Evolutionary conservation across 2,113 vertebrate species (phyloP).

Genomic region (Actinemys pallida): DNA sequence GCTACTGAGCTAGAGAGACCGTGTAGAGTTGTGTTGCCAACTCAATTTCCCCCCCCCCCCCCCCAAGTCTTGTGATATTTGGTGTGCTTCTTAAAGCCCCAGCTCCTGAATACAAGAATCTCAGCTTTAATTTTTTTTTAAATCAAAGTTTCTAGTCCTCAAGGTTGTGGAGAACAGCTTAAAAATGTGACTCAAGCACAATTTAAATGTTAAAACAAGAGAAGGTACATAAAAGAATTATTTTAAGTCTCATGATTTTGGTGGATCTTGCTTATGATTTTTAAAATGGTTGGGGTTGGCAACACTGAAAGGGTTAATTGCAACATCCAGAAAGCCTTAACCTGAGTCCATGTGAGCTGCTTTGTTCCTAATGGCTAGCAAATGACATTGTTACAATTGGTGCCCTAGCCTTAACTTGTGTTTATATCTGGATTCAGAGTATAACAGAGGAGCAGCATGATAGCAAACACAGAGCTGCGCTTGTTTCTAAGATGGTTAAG

Average conservation of each 20-base stretch:
- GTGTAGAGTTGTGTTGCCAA: not conserved
- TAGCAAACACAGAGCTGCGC: not conserved
- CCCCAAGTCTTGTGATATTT: not conserved
- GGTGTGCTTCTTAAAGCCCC: not conserved
- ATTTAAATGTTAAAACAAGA: not conserved
- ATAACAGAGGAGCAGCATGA: not conserved
- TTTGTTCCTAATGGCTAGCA: not conserved
- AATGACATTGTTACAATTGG: not conserved
- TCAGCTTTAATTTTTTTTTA: not conserved
- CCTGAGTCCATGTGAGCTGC: not conserved
- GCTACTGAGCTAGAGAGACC: too few species aligned
- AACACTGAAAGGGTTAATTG: not conserved
- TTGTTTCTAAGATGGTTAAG: not conserved
- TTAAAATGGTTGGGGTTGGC: not conserved
- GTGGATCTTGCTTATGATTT: not conserved
- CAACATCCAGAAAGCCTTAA: not conserved
- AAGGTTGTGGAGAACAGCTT: not conserved
- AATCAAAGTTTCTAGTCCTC: not conserved
- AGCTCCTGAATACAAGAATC: not conserved
- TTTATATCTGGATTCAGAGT: not conserved
- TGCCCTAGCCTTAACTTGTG: not conserved
- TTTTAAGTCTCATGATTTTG: not conserved
- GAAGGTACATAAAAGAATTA: not conserved
- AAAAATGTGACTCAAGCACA: not conserved
- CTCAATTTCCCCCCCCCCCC: not conserved